Evolutionary conservation across 2,113 vertebrate genomes (phyloP), one percentile per base, ranked within the genome.

Genomic region (Notiomystis cincta): DNA sequence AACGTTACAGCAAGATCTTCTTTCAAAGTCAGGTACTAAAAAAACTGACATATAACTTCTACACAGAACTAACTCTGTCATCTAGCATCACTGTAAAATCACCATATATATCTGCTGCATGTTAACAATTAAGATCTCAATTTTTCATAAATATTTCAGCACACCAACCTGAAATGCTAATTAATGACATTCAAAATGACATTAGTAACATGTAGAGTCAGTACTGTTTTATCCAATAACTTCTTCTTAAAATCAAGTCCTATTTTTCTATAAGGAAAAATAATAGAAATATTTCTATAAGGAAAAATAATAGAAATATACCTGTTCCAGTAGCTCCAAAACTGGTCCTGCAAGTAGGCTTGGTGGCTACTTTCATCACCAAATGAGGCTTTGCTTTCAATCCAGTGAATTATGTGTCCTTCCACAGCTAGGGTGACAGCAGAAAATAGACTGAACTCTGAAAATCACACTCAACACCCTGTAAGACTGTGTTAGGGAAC

Each of bases 301-400:
- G 91, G 76, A 96, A 96, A 97, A 97, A 89, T 51, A 95, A 87
- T 51, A 87, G 91, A 95, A 77, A 89, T 40, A 93, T 96, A 99
- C 99, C 99, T 99, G 98, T 99, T 99, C 99, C 99, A 99, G 98
- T 99, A 99, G 98, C 99, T 99, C 99, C 99, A 99, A 97, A 99
- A 99, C 96, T 99, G 99, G 95, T 99, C 99, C 58, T 99, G 99
- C 91, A 99, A 98, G 95, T 99, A 99, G 45, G 98, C 98, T 65
- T 98, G 98, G 96, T 99, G 99, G 96, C 99, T 99, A 96, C 98
- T 98, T 97, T 99, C 99, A 93, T 99, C 99, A 94, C 99, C 99
- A 25, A 99, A 99, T 33, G 99, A 99, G 53, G 99, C 99, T 98
- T 99, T 99, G 98, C 99, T 99, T 98, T 99, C 99, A 93, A 99